Percentiles rank a stretch among this genome's conserved stretches.
Evolutionary conservation across 2,113 vertebrate genomes (phyloP).

Genomic region (Austrofundulus limnaeus): DNA sequence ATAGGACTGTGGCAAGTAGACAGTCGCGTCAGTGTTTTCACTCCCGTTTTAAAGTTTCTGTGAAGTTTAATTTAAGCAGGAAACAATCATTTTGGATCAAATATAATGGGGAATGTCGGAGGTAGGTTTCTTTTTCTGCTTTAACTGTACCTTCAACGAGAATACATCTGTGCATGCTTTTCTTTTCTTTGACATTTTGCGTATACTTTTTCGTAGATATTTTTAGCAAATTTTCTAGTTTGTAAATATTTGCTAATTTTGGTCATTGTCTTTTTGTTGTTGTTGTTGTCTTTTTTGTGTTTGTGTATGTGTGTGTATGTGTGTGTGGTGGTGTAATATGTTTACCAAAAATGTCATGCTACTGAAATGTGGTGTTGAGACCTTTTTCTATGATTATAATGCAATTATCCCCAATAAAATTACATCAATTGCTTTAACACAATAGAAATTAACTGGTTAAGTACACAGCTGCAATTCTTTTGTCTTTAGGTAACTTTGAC

Average conservation of each 20-base stretch:
- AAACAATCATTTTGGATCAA: slow-evolving; percentile 30
- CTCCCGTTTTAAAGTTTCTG: slow-evolving; percentile 26
- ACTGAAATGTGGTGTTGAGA: slow-evolving; percentile 6
- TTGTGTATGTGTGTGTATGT: not conserved
- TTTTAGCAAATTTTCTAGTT: not conserved
- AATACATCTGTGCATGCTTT: slow-evolving; percentile 9
- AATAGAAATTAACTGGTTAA: too few species aligned
- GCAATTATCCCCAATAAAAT: too few species aligned
- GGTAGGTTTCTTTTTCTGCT: slow-evolving; percentile 48
- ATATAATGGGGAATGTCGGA: slow-evolving; percentile 63
- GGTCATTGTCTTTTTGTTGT: too few species aligned
- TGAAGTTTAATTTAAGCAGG: slow-evolving; percentile 26
- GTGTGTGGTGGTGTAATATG: not conserved
- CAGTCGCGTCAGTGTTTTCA: slow-evolving; percentile 24
- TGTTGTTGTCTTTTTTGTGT: too few species aligned
- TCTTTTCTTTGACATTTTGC: slow-evolving; percentile 34
- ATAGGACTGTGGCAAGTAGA: slow-evolving; percentile 25
- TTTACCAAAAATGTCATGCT: not conserved
- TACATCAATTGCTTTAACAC: too few species aligned
- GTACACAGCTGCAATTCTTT: too few species aligned
- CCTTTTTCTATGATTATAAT: not conserved
- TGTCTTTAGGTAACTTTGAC: too few species aligned
- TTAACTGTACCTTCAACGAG: slow-evolving; percentile 13
- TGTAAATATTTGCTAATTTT: not conserved
- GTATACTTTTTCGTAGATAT: slow-evolving; percentile 40